These are phyloP conservation scores for Spodoptera exigua DNA, from an alignment of 2,888 invertebrate genomes.

Conservation along the genomic window DNA sequence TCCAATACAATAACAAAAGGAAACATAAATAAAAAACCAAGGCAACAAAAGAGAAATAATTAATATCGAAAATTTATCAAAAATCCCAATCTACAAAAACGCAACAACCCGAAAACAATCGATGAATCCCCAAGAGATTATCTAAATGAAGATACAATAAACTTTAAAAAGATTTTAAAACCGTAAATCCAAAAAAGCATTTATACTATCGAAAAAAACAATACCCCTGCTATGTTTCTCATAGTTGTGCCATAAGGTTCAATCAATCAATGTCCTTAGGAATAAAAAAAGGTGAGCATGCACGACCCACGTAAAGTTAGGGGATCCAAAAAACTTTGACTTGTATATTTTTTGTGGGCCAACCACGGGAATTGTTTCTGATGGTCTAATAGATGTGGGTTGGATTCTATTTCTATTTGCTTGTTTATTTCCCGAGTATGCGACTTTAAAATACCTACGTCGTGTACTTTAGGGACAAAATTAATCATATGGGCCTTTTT, in stretches of 20 bases:
- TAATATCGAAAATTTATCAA: conserved; percentile 29
- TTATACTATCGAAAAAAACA: conserved; percentile 75
- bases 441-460: conserved; percentile 29
- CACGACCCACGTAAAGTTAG: conserved; percentile 86
- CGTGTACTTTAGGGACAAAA: conserved; percentile 11
- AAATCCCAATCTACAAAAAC: conserved; percentile 40
- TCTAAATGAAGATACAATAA: conserved; percentile 86
- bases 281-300: conserved; percentile 81
- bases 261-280: conserved; percentile 88
- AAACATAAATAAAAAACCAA: conserved; percentile 9
- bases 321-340: conserved; percentile 79
- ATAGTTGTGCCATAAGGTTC: conserved; percentile 85
- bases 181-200: conserved; percentile 67
- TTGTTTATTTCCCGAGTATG: conserved; percentile 43
- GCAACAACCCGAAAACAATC: conserved; percentile 44
- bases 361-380: conserved; percentile 78
- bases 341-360: conserved; percentile 79
- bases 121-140: conserved; percentile 66
- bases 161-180: conserved; percentile 71
- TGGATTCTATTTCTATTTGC: conserved; percentile 70
- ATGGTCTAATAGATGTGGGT: conserved; percentile 73
- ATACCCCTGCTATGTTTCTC: conserved; percentile 81
- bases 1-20: conserved; percentile 12
- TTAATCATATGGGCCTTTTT: neutral
- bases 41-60: conserved; percentile 10